A percentile compares a stretch with the other conserved stretches of the same genome.
Evolutionary conservation across 2,797 vertebrate species (phyloP).

Genomic region (Poeciliopsis paucimaculata): DNA sequence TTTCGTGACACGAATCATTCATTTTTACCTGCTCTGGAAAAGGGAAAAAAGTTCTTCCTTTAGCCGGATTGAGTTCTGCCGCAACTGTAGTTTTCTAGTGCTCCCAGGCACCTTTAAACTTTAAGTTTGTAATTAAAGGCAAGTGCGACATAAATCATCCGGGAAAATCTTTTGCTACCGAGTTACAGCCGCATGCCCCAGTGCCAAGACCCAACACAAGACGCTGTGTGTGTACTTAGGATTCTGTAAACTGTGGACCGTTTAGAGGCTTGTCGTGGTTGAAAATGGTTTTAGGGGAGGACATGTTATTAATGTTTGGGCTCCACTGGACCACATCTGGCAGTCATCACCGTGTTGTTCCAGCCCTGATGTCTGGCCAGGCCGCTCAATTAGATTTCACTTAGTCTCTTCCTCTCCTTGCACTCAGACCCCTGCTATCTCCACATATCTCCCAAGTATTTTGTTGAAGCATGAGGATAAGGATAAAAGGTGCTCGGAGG

Average conservation of each 20-base stretch:
- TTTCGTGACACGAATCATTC: constrained; percentile 50
- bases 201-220: constrained; percentile 64
- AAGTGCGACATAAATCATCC: constrained; percentile 67
- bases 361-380: constrained; percentile 82
- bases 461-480: constrained; percentile 58
- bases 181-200: constrained; percentile 55
- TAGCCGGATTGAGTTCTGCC: constrained; percentile 22
- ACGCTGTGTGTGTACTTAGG: constrained; percentile 66
- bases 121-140: constrained; percentile 58
- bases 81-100: constrained; percentile 21
- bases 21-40: constrained; percentile 45
- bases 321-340: constrained; percentile 81
- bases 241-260: constrained; percentile 71
- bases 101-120: constrained; percentile 14
- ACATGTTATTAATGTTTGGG: constrained; percentile 81
- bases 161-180: constrained; percentile 61
- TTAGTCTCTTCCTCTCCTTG: constrained; percentile 78
- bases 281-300: constrained; percentile 74
- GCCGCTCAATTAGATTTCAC: constrained; percentile 83
- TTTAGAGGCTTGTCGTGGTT: constrained; percentile 72
- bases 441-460: constrained; percentile 55
- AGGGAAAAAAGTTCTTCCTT: constrained; percentile 34
- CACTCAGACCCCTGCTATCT: constrained; percentile 74
- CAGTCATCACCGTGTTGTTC: constrained; percentile 81
- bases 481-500: constrained; percentile 46